Evolutionary conservation across 37 sponge, comb jelly and placozoan genomes (phyloP), one percentile per base, ranked within the genome.

Genomic region (Hexactinellida sp.): DNA sequence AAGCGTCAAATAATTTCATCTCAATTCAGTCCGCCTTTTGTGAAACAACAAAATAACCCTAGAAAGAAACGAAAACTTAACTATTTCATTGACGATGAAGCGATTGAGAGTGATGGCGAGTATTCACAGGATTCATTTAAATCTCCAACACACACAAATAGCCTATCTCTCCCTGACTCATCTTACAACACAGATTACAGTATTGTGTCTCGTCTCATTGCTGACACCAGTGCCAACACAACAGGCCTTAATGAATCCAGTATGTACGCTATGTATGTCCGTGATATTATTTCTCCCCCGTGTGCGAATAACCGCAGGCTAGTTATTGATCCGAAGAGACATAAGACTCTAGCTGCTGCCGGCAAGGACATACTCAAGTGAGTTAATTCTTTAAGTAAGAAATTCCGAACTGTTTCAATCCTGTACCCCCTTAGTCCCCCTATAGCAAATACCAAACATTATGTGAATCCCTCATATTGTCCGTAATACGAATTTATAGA

Each of bases 91-190:
- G 76, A 63, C 13, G 1, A 63, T 28, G 76, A 63, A 28, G 76
- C 76, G 3, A 63, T 63, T 63, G 76, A 63, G 76, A 63, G 76
- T 63, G 76, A 63, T 25, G 76, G 76, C 3, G 76, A 63, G 34
- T 63, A 63, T 63, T 63, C 76, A 32, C 28, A 63, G 3, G 30
- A 63, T 63, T 63, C 76, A 10, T 63, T 63, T n/a, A 23, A 25
- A 63, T 63, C 76, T 23, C 76, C 34, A 21, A 13, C 13, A 16
- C 76, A 7, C 13, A 10, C 76, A 25, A 63, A 23, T 7, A 63
- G 30, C 34, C 3, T 1, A 63, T 63, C 76, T 63, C 25, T 32
- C 76, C 5, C 76, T 21, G 76, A 63, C 21, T 21, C 76, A 63
- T 41, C 47, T 16, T 16, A 41, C 47, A 25, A 63, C 13, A n/a